Evolutionary conservation across 2,888 invertebrate species (phyloP).

Genomic region (Lasioglossum lativentre): DNA sequence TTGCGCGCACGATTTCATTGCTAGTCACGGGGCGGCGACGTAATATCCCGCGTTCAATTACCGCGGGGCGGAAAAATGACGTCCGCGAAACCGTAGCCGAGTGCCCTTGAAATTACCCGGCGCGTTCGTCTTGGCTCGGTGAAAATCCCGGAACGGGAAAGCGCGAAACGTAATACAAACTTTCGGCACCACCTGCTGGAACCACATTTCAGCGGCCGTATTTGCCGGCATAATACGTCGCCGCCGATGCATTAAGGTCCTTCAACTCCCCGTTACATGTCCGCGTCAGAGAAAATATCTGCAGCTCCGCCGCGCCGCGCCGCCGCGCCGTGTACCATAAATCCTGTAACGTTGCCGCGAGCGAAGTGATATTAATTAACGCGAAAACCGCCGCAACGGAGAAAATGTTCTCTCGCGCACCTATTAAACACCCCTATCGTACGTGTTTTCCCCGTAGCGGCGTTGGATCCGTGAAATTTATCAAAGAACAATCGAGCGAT

Average conservation of each 20-base stretch:
- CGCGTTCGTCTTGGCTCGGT: constrained; percentile 72
- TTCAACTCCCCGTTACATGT: constrained; percentile 28
- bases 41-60: constrained; percentile 18
- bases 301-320: neutral
- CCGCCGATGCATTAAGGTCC: constrained; percentile 44
- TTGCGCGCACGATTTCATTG: neutral
- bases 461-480: constrained; percentile 50
- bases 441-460: no score
- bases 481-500: constrained; percentile 44
- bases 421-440: constrained; percentile 48
- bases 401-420: constrained; percentile 52
- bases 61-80: neutral
- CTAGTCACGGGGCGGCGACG: neutral
- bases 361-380: constrained; percentile 70
- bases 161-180: constrained; percentile 30
- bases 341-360: constrained; percentile 57
- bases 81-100: neutral
- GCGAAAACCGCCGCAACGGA: constrained; percentile 34
- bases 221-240: constrained; percentile 38
- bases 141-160: constrained; percentile 39
- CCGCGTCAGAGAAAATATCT: constrained; percentile 39
- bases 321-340: constrained; percentile 35
- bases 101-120: constrained; percentile 75
- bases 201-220: constrained; percentile 22
- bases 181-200: constrained; percentile 49